Base-by-base conservation (phyloP, 1,140 invertebrate genomes). In the Bombus cullumanus region DNA sequence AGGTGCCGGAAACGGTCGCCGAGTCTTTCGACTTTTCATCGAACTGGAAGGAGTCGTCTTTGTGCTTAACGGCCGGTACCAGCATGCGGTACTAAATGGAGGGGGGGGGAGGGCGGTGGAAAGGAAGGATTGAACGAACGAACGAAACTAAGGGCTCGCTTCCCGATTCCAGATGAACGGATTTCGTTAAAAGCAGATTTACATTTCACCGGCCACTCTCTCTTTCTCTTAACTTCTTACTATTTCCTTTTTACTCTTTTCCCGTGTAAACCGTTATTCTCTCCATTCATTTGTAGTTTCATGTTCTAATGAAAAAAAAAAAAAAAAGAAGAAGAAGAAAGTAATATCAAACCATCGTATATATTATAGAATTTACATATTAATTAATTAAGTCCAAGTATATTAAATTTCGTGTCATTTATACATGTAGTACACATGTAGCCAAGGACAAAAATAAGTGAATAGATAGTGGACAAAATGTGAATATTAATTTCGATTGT, bases 101-200 rank as follows among this genome's bases (percentile, higher is more conserved):
- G 57, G 12, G 66, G 57, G 37, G 43, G 0, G 4, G 22, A 25
- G 1, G 39, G 25, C n/a, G n/a, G n/a, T 31, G 31, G 80, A 37
- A 71, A 64, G 66, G n/a, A 28, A n/a, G 57, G 57, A 59, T 69
- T n/a, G 83, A 72, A 34, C 75, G 43, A 75, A 66, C 43, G 43
- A 75, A 66, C 43, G 64, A 77, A 75, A 77, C 74, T 64, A 80
- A 80, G 41, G 53, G 62, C 81, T 86, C 86, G 72, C 89, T 87
- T 81, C 73, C 62, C 81, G 86, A 92, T 92, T 92, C 92, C 92
- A 81, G 89, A 86, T 89, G 90, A 92, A 92, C 86, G 90, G 86
- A 91, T 91, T 91, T 91, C 83, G 89, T 89, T 91, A 91, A 92
- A 92, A 92, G 92, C 86, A 92, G 88, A 92, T 92, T 92, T 92